Evolutionary conservation across 2,888 invertebrate species (phyloP).

Genomic region (Melikaiella ostensackeni): DNA sequence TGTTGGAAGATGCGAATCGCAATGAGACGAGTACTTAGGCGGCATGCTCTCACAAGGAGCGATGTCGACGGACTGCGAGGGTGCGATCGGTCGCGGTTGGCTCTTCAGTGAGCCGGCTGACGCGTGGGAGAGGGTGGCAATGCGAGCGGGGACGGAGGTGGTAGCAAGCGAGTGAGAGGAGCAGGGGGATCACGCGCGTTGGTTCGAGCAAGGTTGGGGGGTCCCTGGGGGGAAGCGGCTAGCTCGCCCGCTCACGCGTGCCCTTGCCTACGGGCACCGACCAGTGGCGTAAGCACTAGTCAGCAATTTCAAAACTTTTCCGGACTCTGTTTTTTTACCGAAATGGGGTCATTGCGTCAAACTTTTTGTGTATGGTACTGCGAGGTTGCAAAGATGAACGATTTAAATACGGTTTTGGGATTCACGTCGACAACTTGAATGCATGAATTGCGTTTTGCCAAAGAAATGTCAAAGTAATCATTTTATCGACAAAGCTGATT

Average conservation of each 20-base stretch:
- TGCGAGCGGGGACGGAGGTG: slow-evolving; percentile 55
- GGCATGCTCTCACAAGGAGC: slow-evolving; percentile 65
- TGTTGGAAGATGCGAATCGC: slow-evolving; percentile 11
- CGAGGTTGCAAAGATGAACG: neutral
- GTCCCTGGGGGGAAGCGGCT: slow-evolving; percentile 48
- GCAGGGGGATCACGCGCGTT: slow-evolving; percentile 48
- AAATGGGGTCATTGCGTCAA: slow-evolving; percentile 34
- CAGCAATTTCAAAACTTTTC: slow-evolving; percentile 30
- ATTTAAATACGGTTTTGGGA: neutral
- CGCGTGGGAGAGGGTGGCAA: slow-evolving; percentile 57
- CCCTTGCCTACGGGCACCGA: slow-evolving; percentile 69
- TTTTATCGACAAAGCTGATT: too few relatives aligned
- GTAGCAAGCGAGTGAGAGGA: slow-evolving; percentile 51
- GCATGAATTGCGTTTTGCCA: neutral
- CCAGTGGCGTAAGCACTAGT: slow-evolving; percentile 42
- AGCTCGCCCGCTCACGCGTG: slow-evolving; percentile 71
- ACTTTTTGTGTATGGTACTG: neutral
- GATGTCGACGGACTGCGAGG: slow-evolving; percentile 75
- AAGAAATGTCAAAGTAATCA: neutral
- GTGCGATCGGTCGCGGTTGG: slow-evolving; percentile 75
- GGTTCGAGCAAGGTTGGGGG: slow-evolving; percentile 40
- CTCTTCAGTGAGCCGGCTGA: slow-evolving; percentile 63
- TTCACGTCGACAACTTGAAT: neutral
- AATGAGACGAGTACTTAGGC: slow-evolving; percentile 50
- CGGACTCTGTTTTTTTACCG: slow-evolving; percentile 20